phyloP scores from a whole-genome alignment of 2,797 vertebrate genomes.

The Acrossocheilus fasciatus region DNA sequence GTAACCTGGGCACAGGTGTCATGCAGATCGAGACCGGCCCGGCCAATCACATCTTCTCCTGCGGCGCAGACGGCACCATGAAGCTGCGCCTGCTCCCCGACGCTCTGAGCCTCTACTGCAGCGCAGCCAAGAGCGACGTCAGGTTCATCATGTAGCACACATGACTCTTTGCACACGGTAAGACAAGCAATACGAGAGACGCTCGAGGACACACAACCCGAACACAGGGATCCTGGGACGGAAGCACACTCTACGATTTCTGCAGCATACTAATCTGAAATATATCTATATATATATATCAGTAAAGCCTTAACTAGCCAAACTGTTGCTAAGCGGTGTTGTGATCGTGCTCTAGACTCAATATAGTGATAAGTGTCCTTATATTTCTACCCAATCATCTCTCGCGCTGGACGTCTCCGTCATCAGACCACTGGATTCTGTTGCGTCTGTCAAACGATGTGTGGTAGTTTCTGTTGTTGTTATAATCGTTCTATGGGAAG shows the following conservation, averaged over 20 bases:
- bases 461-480: conserved; percentile 12
- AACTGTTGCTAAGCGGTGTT: conserved; percentile 60
- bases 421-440: no score
- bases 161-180: conserved; percentile 59
- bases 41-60: conserved; percentile 94
- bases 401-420: not conserved
- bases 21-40: conserved; percentile 97
- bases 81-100: conserved; percentile 95
- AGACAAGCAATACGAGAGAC: conserved; percentile 56
- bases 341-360: conserved; percentile 66
- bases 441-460: not conserved
- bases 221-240: not conserved
- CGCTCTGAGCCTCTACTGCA: conserved; percentile 80
- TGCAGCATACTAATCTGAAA: conserved; percentile 40
- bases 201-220: not conserved
- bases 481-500: conserved; percentile 20
- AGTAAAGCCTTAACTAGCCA: conserved; percentile 61
- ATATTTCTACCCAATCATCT: conserved; percentile 61
- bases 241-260: conserved; percentile 45
- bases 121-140: conserved; percentile 86
- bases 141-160: conserved; percentile 86
- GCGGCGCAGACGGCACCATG: conserved; percentile 97
- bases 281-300: conserved; percentile 40
- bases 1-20: conserved; percentile 97
- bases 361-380: conserved; percentile 80